These are phyloP conservation scores for Melanotaenia parkinsoni DNA, from an alignment of 2,797 vertebrate species.

Conservation along the genomic window DNA sequence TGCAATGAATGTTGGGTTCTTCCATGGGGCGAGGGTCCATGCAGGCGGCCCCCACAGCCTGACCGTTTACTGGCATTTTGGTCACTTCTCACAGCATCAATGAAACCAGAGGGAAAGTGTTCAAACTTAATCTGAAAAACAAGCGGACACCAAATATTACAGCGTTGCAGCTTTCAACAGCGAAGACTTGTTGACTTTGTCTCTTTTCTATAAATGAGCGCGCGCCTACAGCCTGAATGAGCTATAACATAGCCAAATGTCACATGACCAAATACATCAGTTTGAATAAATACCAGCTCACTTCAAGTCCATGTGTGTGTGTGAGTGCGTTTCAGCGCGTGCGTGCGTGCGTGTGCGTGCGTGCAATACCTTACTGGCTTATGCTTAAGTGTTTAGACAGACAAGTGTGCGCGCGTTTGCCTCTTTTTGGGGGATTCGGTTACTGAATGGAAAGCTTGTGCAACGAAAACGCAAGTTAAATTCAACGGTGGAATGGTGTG, in stretches of 20 bases:
- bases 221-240: constrained; percentile 21
- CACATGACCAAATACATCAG: constrained; percentile 21
- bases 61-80: constrained; percentile 62
- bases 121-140: constrained; percentile 84
- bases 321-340: not conserved
- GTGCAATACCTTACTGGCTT: not conserved
- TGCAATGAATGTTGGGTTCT: constrained; percentile 51
- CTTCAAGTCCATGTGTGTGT: not conserved
- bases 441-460: constrained; percentile 21
- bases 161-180: not conserved
- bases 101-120: constrained; percentile 84
- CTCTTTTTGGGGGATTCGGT: constrained; percentile 12
- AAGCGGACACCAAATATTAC: not conserved
- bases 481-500: constrained; percentile 41
- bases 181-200: constrained; percentile 59
- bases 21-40: constrained; percentile 50
- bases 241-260: constrained; percentile 20
- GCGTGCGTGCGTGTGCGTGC: not conserved
- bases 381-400: not conserved
- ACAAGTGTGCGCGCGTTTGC: constrained; percentile 1
- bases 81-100: constrained; percentile 80
- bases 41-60: constrained; percentile 57
- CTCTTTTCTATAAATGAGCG: constrained; percentile 17
- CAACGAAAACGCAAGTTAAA: constrained; percentile 52
- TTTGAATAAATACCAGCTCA: constrained; percentile 22